Conservation (phyloP, 2,113 vertebrate species). For the Leptosomus discolor region DNA sequence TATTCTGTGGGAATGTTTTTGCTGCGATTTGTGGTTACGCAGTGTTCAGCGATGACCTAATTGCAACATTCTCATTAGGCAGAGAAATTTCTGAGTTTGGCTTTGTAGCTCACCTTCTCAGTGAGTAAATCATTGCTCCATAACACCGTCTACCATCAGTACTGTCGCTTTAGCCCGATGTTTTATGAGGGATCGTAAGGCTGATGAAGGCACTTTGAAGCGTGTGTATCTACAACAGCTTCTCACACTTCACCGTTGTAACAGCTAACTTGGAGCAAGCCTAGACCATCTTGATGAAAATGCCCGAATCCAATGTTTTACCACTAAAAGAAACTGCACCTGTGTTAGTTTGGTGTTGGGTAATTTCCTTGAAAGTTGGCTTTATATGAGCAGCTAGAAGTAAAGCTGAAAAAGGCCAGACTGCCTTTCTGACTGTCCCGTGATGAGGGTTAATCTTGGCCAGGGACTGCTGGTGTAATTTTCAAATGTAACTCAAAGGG, state of each 20-base stretch:
- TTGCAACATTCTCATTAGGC: background rate
- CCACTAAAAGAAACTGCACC: background rate
- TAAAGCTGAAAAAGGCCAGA: background rate
- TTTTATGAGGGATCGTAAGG: background rate
- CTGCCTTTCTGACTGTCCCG: background rate
- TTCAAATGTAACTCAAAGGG: background rate
- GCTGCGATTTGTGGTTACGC: background rate
- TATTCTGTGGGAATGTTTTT: slow-evolving; percentile 31
- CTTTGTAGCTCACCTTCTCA: background rate
- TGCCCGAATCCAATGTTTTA: background rate
- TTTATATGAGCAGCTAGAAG: background rate
- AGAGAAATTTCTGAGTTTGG: background rate
- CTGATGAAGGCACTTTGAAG: background rate
- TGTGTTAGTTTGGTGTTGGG: background rate
- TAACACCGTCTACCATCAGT: background rate
- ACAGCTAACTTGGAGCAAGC: background rate
- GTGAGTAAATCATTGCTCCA: background rate
- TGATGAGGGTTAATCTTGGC: background rate
- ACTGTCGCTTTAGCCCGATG: background rate
- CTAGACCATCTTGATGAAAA: background rate
- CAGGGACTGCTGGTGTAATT: background rate
- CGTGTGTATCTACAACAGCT: background rate
- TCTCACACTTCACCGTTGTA: background rate
- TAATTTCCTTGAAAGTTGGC: background rate
- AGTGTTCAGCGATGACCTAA: background rate